phyloP scores from a whole-genome alignment of 2,113 vertebrate species.

The Fregetta grallaria region DNA sequence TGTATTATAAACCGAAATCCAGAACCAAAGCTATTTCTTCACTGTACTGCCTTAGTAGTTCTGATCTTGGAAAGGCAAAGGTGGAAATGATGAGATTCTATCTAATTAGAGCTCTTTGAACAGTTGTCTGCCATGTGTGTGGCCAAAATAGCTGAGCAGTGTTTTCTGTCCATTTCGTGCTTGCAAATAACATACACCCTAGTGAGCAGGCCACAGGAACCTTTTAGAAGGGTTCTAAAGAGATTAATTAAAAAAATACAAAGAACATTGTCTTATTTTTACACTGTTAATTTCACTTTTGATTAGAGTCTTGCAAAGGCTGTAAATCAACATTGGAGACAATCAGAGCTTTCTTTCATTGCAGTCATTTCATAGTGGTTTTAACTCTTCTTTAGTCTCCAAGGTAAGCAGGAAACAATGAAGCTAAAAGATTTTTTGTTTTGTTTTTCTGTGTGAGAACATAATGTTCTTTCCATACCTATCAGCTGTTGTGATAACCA shows the following conservation, averaged over 20 bases:
- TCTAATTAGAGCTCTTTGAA: background rate
- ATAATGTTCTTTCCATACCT: slow-evolving; percentile 28
- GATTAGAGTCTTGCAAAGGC: slow-evolving; percentile 48
- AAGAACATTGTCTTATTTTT: slow-evolving; percentile 14
- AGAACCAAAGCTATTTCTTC: background rate
- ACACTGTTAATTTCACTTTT: slow-evolving; percentile 22
- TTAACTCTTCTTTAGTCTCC: slow-evolving; percentile 12
- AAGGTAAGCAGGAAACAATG: background rate
- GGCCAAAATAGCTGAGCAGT: background rate
- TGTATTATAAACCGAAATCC: background rate
- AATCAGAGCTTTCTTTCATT: background rate
- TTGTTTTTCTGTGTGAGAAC: background rate
- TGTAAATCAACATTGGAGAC: slow-evolving; percentile 23
- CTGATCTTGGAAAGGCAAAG: background rate
- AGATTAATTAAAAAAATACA: background rate
- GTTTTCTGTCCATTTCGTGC: background rate
- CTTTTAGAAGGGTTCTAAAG: slow-evolving; percentile 12
- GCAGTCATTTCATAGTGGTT: background rate
- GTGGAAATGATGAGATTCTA: background rate
- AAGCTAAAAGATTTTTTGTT: background rate
- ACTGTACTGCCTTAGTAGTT: background rate
- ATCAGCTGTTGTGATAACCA: slow-evolving; percentile 29
- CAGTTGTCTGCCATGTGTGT: rapidly evolving
- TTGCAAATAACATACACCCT: background rate
- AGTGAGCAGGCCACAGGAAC: background rate